Evolutionary conservation across 2,888 invertebrate species (phyloP).

Genomic region (Parapristionchus giblindavisi): DNA sequence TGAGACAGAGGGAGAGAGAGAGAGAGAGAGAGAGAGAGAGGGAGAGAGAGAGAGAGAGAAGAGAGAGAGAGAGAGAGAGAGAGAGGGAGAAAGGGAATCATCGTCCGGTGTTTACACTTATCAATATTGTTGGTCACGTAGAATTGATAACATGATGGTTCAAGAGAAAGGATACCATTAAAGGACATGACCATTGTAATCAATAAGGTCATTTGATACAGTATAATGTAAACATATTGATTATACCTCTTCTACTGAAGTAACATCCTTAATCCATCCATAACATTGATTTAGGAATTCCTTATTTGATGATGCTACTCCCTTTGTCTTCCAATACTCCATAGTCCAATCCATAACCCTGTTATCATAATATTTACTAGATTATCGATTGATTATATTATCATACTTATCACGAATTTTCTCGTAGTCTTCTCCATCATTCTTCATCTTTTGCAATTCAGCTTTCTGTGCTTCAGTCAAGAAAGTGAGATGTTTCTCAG

Average conservation of each 20-base stretch:
- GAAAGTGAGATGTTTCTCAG: constrained; percentile 8
- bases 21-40: constrained; percentile 31
- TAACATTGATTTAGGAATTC: constrained; percentile 51
- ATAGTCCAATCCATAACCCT: constrained; percentile 30
- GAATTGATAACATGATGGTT: too few relatives aligned
- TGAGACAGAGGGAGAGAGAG: constrained; percentile 9
- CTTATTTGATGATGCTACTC: not conserved
- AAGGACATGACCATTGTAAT: too few relatives aligned
- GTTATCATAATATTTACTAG: too few relatives aligned
- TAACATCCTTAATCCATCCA: constrained; percentile 57
- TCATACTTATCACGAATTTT: constrained; percentile 22
- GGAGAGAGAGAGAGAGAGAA: constrained; percentile 12
- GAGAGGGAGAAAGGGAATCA: too few relatives aligned
- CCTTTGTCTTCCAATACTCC: constrained; percentile 18
- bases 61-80: constrained; percentile 13
- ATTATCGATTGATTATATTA: not conserved
- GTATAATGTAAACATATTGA: too few relatives aligned
- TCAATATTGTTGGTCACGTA: too few relatives aligned
- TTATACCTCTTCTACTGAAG: constrained; percentile 56
- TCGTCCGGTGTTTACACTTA: too few relatives aligned
- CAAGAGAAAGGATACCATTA: too few relatives aligned
- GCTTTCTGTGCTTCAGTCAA: constrained; percentile 53
- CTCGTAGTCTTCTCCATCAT: constrained; percentile 46
- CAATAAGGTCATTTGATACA: too few relatives aligned
- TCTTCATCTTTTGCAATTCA: constrained; percentile 52